Evolutionary conservation across 2,888 invertebrate genomes (phyloP), one percentile per base, ranked within the genome.

Genomic region (Acronicta leporina): DNA sequence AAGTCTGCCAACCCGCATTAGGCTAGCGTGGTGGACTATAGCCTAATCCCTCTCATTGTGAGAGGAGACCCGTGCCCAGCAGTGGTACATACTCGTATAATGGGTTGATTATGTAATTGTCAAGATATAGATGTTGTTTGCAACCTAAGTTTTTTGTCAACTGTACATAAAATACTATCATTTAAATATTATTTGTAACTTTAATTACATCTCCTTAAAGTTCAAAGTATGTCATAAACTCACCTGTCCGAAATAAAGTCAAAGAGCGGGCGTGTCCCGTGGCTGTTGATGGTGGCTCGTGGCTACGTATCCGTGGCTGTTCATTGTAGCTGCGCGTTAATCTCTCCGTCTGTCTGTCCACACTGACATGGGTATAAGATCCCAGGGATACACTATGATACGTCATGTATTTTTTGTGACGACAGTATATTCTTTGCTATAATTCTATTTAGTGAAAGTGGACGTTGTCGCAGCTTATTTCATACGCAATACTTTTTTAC

Each of bases 301-400:
- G 15, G 43, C 43, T 16, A 6, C 33, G 57, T 47, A 54, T 53
- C 54, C 62, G 62, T 62, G 65, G 43, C 41, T 57, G 69, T 78
- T 83, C 81, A 82, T 79, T 82, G 81, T 83, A 50, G 42, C 48
- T 66, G 76, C 75, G 69, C 77, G 84, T 84, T 88, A 88, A 87
- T 88, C 88, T 85, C 87, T 88, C 87, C 79, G 84, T 81, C 84
- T 80, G 86, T 83, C 83, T 66, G 75, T 83, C 81, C 64, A 56
- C 57, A 43, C 65, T 75, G 76, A 82, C 80, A 81, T 78, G 85
- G 82, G 82, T 83, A 63, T 63, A 16, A 62, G 63, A 60, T 69
- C 70, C 73, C 63, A 40, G 48, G 72, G 59, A 71, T 75, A 67
- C 70, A 73, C 70, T 77, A 77, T 77, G 75, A 70, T 70, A 63